A percentile compares a stretch with the other conserved stretches of the same genome.
Evolutionary conservation across 2,888 invertebrate genomes (phyloP).

Genomic region (Malacosoma neustria): DNA sequence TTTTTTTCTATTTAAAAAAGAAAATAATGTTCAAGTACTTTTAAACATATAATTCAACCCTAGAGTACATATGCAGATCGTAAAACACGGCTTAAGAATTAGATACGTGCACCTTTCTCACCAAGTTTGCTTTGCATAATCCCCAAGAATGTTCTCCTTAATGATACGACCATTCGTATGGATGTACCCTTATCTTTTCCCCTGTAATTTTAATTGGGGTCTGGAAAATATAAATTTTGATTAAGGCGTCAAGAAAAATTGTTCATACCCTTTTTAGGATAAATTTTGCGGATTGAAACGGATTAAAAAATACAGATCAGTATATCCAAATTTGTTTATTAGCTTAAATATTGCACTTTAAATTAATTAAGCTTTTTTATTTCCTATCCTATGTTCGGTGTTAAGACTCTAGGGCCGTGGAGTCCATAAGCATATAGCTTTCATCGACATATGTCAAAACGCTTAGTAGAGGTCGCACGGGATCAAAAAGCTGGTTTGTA

Average conservation of each 20-base stretch:
- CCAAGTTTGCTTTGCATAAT: conserved; percentile 53
- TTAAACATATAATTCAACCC: too few relatives aligned
- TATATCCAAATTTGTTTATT: conserved; percentile 2
- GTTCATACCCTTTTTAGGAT: conserved; percentile 8
- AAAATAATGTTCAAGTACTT: too few relatives aligned
- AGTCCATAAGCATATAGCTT: too few relatives aligned
- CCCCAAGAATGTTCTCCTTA: conserved; percentile 58
- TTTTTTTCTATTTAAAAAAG: too few relatives aligned
- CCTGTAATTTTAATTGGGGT: conserved; percentile 27
- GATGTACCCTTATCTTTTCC: conserved; percentile 45
- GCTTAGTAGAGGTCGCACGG: too few relatives aligned
- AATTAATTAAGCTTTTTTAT: too few relatives aligned
- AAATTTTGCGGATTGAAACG: background rate
- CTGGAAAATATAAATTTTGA: conserved; percentile 20
- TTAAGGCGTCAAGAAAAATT: conserved; percentile 22
- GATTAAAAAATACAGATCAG: conserved; percentile 1
- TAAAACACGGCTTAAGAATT: conserved; percentile 62
- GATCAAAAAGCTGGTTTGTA: too few relatives aligned
- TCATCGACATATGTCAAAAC: too few relatives aligned
- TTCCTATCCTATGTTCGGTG: too few relatives aligned
- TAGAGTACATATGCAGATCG: conserved; percentile 57
- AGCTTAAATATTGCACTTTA: too few relatives aligned
- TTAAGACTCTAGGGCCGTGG: too few relatives aligned
- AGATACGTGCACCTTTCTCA: conserved; percentile 33
- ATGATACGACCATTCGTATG: conserved; percentile 57